Conservation (phyloP, 2,113 vertebrate species). For the Trogon surrucura region DNA sequence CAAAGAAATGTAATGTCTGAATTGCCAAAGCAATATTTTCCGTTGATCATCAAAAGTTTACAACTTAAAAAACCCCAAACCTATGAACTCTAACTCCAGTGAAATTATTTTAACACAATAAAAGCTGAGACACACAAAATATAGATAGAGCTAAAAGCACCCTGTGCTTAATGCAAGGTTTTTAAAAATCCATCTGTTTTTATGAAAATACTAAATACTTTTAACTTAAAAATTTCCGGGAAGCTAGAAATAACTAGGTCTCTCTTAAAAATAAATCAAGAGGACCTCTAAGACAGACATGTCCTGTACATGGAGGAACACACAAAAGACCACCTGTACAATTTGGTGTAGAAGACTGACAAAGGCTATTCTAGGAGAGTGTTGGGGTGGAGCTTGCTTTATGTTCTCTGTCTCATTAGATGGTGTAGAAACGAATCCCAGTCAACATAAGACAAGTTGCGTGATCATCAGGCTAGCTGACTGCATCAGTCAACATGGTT, state of each 20-base stretch:
- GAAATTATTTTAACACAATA: background rate
- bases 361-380: background rate
- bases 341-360: background rate
- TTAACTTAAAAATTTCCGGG: background rate
- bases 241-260: background rate
- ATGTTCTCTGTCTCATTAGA: background rate
- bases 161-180: background rate
- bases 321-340: background rate
- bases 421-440: background rate
- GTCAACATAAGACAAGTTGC: fast-evolving
- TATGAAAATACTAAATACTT: background rate
- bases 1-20: background rate
- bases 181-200: background rate
- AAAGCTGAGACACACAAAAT: background rate
- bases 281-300: background rate
- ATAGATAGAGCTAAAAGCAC: background rate
- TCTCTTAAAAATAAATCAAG: background rate
- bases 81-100: background rate
- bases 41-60: background rate
- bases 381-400: background rate
- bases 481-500: background rate
- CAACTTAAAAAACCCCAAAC: background rate
- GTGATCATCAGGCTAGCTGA: background rate
- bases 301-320: fast-evolving
- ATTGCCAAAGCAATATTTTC: background rate